These are phyloP conservation scores for Chaetophractus vellerosus DNA, from an alignment of 2,797 vertebrate genomes.

Conservation along the genomic window DNA sequence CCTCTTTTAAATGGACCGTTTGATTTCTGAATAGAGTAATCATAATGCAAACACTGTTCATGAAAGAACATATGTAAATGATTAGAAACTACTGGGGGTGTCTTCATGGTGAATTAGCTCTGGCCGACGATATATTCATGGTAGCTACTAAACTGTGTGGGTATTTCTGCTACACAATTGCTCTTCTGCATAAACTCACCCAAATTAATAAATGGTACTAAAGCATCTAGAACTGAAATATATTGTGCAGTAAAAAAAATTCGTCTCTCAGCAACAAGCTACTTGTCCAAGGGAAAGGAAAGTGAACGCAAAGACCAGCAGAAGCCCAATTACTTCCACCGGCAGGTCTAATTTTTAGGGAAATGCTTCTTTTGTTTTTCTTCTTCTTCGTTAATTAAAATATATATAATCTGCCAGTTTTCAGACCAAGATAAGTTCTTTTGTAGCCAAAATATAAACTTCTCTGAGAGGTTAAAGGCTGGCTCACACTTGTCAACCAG, in stretches of 20 bases:
- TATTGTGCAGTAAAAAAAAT: neutral
- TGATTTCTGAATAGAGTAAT: constrained; percentile 57
- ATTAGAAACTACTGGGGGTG: neutral
- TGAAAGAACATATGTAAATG: constrained; percentile 49
- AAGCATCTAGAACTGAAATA: neutral
- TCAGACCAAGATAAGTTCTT: neutral
- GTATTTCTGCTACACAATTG: neutral
- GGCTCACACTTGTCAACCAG: neutral
- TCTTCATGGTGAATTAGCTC: neutral
- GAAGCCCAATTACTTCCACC: neutral
- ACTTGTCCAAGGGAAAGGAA: fast-evolving
- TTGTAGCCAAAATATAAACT: constrained; percentile 25
- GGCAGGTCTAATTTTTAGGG: neutral
- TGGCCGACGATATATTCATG: neutral
- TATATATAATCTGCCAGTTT: neutral
- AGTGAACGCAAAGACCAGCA: neutral
- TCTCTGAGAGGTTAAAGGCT: neutral
- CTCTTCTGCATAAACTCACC: neutral
- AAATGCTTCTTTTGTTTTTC: neutral
- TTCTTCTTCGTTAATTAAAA: neutral
- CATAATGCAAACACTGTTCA: constrained; percentile 49
- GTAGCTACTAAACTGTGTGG: constrained; percentile 25
- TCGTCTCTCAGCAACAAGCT: neutral
- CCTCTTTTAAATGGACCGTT: constrained; percentile 28
- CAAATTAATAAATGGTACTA: neutral